Evolutionary conservation across 1,140 invertebrate genomes (phyloP).

Genomic region (Megalopta genalis): DNA sequence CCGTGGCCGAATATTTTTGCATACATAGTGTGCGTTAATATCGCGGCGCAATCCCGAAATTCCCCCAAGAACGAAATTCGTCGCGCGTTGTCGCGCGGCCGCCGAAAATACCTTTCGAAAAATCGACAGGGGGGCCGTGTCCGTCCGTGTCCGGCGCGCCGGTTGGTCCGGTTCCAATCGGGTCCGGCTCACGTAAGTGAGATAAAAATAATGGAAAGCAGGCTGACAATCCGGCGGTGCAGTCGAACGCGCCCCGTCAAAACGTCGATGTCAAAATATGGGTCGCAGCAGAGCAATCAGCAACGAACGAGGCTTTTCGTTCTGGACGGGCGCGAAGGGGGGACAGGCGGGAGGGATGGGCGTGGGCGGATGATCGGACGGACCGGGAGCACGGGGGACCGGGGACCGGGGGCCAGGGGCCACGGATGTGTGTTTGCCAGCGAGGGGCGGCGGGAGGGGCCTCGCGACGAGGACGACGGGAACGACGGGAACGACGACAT

Average conservation of each 20-base stretch:
- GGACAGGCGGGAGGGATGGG: neutral
- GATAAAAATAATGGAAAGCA: conserved; percentile 27
- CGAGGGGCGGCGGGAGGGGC: neutral
- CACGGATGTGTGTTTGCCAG: conserved; percentile 1
- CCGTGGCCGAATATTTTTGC: no score
- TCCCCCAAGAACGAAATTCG: neutral
- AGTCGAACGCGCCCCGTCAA: conserved; percentile 53
- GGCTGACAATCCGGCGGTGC: conserved; percentile 9
- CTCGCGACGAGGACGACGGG: conserved; percentile 25
- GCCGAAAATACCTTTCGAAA: neutral
- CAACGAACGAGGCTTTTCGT: conserved; percentile 57
- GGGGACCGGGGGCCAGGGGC: neutral
- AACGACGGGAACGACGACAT: conserved; percentile 37
- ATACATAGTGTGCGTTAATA: no score
- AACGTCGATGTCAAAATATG: conserved; percentile 62
- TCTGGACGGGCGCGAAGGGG: neutral
- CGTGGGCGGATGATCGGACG: conserved; percentile 8
- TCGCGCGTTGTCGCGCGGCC: neutral
- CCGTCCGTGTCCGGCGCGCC: neutral
- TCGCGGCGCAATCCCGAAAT: neutral
- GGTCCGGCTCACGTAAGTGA: neutral
- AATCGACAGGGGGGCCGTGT: neutral
- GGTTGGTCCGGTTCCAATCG: neutral
- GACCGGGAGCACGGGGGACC: conserved; percentile 9
- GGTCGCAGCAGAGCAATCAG: conserved; percentile 62